Percentiles rank a stretch among this genome's conserved stretches.
Evolutionary conservation across 2,888 invertebrate species (phyloP).

Genomic region (Lasioglossum vierecki): DNA sequence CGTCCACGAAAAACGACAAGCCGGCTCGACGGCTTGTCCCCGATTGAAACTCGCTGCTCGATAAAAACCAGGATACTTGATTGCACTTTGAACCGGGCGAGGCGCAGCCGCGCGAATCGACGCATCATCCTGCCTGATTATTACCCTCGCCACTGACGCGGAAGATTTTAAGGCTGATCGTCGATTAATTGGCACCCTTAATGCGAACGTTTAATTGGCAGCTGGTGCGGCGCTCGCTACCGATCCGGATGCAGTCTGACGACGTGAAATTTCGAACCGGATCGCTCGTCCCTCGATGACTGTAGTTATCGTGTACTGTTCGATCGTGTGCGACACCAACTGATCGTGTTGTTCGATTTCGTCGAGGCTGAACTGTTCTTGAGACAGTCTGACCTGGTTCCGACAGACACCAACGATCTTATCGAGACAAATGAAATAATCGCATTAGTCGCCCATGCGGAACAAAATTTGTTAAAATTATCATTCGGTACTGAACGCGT

Average conservation of each 20-base stretch:
- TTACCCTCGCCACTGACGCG: conserved; percentile 2
- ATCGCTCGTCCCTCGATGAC: neutral
- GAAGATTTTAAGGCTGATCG: conserved; percentile 15
- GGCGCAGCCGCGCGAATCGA: conserved; percentile 9
- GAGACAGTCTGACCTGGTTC: neutral
- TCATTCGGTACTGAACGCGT: neutral
- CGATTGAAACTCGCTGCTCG: conserved; percentile 62
- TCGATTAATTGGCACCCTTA: conserved; percentile 17
- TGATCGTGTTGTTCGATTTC: neutral
- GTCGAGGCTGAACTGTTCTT: neutral
- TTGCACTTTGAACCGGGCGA: conserved; percentile 39
- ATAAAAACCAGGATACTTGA: conserved; percentile 54
- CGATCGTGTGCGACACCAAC: neutral
- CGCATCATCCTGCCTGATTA: conserved; percentile 18
- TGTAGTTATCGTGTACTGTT: neutral
- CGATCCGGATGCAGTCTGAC: neutral
- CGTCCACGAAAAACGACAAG: conserved; percentile 60
- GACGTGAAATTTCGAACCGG: neutral
- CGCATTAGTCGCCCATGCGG: no score
- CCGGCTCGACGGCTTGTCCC: conserved; percentile 37
- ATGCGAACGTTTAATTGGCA: conserved; percentile 18
- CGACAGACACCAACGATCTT: no score
- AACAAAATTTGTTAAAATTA: no score
- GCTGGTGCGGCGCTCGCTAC: neutral
- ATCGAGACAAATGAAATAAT: no score